Base-by-base conservation (phyloP, 1,140 invertebrate species). In the Penaeus japonicus region DNA sequence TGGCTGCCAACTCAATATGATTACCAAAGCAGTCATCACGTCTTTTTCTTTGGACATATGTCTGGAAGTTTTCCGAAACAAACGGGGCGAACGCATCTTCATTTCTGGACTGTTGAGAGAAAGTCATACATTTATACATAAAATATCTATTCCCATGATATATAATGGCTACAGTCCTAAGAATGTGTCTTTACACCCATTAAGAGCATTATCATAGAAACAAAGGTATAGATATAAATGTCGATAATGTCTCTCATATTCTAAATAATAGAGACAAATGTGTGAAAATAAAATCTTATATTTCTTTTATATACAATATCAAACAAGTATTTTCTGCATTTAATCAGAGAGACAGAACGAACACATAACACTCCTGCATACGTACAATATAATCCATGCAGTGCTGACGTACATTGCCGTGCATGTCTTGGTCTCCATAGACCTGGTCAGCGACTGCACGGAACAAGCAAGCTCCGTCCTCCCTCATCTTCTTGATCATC, bases 361-460 rank as follows among this genome's bases (percentile, higher is more conserved):
- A 59, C 22, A n/a, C 73, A 12, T 27, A 15, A 30, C n/a, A 53
- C 47, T 59, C 54, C 17, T 65, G n/a, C n/a, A 59, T 24, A 93
- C 94, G 94, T 93, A 97, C 96, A 93, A 98, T 97, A 91, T 98
- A 98, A 93, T 98, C 97, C 95, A 98, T 97, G 92, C 97, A 98
- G 91, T 97, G 95, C 91, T 96, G 95, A 57, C 97, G 94, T 27
- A 98, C 96, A 87, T 95, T 94, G 85, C 94, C 93, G 92, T 98
- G 97, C 96, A 98, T 97, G 91, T 97, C 97, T 93, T 98, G 96
- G 92, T 98, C 97, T 7, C 97, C 97, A 93, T 96, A 98, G 54
- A 98, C 95, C 93, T 98, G 97, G 93, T 98, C 96, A 89, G 97
- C 97, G 77, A 98, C 96, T 27, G 97, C 96, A 91, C 97, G 93